Evolutionary conservation across 1,140 invertebrate genomes (phyloP).

Genomic region (Micrasema longulum): DNA sequence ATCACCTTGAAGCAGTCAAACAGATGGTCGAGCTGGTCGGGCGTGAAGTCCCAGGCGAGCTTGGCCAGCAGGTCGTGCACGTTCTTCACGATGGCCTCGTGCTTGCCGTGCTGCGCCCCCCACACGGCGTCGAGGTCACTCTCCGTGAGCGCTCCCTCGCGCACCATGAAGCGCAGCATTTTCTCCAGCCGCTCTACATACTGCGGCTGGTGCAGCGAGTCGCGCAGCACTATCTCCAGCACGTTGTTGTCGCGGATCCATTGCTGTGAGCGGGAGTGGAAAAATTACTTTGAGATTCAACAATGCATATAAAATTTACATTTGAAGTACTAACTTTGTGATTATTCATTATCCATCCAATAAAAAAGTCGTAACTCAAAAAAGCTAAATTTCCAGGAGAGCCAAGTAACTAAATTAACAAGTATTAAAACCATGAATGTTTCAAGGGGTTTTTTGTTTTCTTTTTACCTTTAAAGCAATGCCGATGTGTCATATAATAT

Average conservation of each 20-base stretch:
- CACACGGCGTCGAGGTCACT: slow-evolving; percentile 95
- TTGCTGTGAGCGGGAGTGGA: slow-evolving; percentile 76
- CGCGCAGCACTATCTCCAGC: slow-evolving; percentile 93
- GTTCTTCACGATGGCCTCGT: slow-evolving; percentile 97
- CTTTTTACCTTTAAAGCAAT: no score
- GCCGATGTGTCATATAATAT: no score
- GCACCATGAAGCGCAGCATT: slow-evolving; percentile 96
- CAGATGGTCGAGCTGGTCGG: slow-evolving; percentile 96
- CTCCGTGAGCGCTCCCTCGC: slow-evolving; percentile 91
- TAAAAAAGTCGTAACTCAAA: no score
- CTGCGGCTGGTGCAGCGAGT: slow-evolving; percentile 96
- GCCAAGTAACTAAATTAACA: no score
- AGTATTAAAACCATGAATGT: no score
- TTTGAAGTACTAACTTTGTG: no score
- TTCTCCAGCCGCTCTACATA: slow-evolving; percentile 99
- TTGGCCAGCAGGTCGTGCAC: slow-evolving; percentile 97
- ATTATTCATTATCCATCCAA: no score
- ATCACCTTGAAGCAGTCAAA: slow-evolving; percentile 98
- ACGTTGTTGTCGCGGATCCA: slow-evolving; percentile 98
- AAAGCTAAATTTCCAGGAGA: no score
- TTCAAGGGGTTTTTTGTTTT: no score
- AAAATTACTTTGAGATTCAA: no score
- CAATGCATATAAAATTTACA: no score
- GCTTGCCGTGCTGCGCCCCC: slow-evolving; percentile 95
- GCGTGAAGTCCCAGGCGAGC: slow-evolving; percentile 97